These are phyloP conservation scores for Noctua janthe DNA, from an alignment of 2,888 invertebrate species.

Conservation along the genomic window DNA sequence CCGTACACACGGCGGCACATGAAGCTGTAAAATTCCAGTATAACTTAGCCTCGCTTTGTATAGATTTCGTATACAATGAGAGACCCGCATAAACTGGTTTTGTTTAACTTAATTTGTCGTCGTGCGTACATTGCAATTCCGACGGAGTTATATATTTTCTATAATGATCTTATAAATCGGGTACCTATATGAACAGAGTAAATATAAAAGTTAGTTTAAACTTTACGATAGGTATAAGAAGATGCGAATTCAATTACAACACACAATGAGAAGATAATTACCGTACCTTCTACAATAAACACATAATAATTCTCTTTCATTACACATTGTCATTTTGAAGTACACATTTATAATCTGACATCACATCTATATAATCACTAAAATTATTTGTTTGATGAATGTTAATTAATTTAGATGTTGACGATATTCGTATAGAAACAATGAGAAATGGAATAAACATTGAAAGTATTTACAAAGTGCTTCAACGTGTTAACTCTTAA, in stretches of 20 bases:
- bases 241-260: conserved; percentile 57
- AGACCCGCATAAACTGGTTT: too few species aligned
- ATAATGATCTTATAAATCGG: conserved; percentile 35
- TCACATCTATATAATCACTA: conserved; percentile 41
- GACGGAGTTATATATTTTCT: conserved; percentile 38
- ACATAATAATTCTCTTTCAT: conserved; percentile 46
- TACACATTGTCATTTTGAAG: conserved; percentile 56
- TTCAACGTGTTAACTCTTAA: conserved; percentile 64
- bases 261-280: conserved; percentile 46
- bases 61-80: too few species aligned
- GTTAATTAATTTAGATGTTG: conserved; percentile 48
- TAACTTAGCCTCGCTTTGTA: too few species aligned
- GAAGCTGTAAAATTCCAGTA: too few species aligned
- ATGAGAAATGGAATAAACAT: conserved; percentile 72
- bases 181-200: conserved; percentile 38
- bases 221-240: conserved; percentile 26
- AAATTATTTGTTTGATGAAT: conserved; percentile 43
- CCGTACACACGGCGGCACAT: too few species aligned
- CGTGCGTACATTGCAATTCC: conserved; percentile 17
- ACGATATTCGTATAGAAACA: conserved; percentile 57
- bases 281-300: conserved; percentile 23
- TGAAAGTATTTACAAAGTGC: conserved; percentile 75
- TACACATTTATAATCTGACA: conserved; percentile 59
- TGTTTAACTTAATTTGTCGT: too few species aligned
- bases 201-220: conserved; percentile 52